Evolutionary conservation across 2,888 invertebrate genomes (phyloP).

Genomic region (Ophion ellenae): DNA sequence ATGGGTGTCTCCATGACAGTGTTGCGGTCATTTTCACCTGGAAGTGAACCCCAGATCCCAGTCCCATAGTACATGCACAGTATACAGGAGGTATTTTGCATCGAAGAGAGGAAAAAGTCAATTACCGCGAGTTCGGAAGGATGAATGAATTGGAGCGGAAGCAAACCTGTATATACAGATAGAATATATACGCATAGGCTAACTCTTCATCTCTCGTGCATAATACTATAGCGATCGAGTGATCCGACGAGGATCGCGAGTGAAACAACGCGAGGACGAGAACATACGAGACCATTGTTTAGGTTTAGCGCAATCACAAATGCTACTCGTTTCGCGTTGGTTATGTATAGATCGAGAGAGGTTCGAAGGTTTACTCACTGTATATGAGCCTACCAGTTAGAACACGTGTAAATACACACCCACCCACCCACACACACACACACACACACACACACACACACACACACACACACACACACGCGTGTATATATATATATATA

Average conservation of each 20-base stretch:
- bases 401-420: not conserved
- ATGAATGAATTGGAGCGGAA: slow-evolving; percentile 75
- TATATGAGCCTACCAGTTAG: slow-evolving; percentile 12
- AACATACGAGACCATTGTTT: slow-evolving; percentile 72
- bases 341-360: slow-evolving; percentile 62
- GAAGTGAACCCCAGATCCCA: too few relatives aligned
- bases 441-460: too few relatives aligned
- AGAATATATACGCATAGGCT: slow-evolving; percentile 26
- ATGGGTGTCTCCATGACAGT: not conserved
- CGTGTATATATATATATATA: not conserved
- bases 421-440: too few relatives aligned
- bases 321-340: slow-evolving; percentile 65
- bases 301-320: slow-evolving; percentile 78
- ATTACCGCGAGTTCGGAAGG: slow-evolving; percentile 70
- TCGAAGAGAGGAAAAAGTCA: slow-evolving; percentile 69
- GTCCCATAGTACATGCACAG: not conserved
- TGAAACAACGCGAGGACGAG: slow-evolving; percentile 59
- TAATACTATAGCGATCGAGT: slow-evolving; percentile 60
- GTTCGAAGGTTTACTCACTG: slow-evolving; percentile 1
- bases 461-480: too few relatives aligned
- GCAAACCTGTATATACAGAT: slow-evolving; percentile 55
- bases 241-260: slow-evolving; percentile 50
- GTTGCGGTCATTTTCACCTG: not conserved
- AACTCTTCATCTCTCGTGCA: slow-evolving; percentile 51
- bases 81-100: slow-evolving; percentile 29